Evolutionary conservation across 2,797 vertebrate species (phyloP), one percentile per base, ranked within the genome.

Genomic region (Centroberyx gerrardi): DNA sequence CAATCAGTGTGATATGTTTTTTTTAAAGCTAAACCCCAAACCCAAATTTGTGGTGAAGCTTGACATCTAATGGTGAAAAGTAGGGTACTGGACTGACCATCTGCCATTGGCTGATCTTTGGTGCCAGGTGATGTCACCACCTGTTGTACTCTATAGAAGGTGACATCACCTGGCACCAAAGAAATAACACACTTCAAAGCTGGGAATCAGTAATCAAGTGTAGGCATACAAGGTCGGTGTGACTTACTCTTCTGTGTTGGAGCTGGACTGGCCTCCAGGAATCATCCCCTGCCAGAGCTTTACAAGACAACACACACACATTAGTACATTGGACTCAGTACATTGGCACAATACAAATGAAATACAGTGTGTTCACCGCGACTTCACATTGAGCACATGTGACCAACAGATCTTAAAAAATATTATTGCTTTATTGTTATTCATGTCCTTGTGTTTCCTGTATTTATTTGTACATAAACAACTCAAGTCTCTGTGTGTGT

Each of bases 281-380:
- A 94, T 92, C 90, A 93, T 90, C 27, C 91, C 91, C 76, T 94
- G 93, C 93, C 93, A 94, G 76, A 94, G 73, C 93, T 94, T 1
- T 68, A 38, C 6, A 10, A 8, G 8, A 75, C 33, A 76, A 74
- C 38, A 62, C 17, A 27, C 54, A 87, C 33, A 66, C 51, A 75
- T 71, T 28, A 38, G 79, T 40, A 58, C 58, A 69, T 53, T 61
- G 28, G 27, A 66, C 27, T n/a, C 58, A 22, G 1, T 22, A 64
- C 56, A 56, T 31, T 36, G 22, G 62, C 15, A 62, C n/a, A 67
- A 14, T 5, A 68, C 38, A 12, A 38, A 27, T 29, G 58, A 8
- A 31, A 31, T 28, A 17, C 2, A 17, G 22, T 40, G 29, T 12
- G 56, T 9, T 3, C 10, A 12, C 36, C 9, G 18, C n/a, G 8